Percentiles rank a stretch among this genome's conserved stretches.
Evolutionary conservation across 2,113 vertebrate genomes (phyloP).

Genomic region (Tetrao urogallus): DNA sequence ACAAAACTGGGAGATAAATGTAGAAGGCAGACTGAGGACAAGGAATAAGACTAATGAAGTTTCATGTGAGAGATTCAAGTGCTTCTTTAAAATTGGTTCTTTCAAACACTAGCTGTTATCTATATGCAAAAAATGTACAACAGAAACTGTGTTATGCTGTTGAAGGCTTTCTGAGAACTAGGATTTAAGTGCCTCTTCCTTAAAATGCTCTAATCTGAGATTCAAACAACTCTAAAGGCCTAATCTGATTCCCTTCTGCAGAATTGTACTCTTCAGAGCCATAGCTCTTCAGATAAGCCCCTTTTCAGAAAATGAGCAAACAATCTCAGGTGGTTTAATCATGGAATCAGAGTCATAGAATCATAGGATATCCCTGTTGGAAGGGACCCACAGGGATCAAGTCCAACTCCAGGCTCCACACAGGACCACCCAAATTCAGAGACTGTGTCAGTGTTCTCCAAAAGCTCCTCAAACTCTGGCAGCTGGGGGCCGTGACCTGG

Average conservation of each 20-base stretch:
- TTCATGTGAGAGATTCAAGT: background rate
- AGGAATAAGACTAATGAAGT: background rate
- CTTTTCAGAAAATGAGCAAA: background rate
- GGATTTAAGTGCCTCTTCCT: background rate
- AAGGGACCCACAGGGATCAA: background rate
- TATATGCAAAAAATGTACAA: conserved; percentile 21
- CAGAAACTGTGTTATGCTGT: background rate
- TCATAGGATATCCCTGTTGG: background rate
- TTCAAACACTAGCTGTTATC: background rate
- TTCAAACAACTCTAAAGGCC: background rate
- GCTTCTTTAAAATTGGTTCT: background rate
- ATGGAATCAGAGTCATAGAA: background rate
- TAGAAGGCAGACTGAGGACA: background rate
- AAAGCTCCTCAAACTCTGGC: background rate
- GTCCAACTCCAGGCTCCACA: background rate
- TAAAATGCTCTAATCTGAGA: conserved; percentile 4
- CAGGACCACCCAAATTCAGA: background rate
- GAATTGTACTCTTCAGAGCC: background rate
- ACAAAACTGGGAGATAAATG: background rate
- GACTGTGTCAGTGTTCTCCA: background rate
- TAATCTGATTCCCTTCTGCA: background rate
- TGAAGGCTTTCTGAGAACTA: background rate
- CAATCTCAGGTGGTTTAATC: background rate
- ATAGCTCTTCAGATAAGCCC: background rate
- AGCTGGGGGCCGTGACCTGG: background rate